Base-by-base conservation (phyloP, 2,113 vertebrate genomes). In the Saguinus imperator region DNA sequence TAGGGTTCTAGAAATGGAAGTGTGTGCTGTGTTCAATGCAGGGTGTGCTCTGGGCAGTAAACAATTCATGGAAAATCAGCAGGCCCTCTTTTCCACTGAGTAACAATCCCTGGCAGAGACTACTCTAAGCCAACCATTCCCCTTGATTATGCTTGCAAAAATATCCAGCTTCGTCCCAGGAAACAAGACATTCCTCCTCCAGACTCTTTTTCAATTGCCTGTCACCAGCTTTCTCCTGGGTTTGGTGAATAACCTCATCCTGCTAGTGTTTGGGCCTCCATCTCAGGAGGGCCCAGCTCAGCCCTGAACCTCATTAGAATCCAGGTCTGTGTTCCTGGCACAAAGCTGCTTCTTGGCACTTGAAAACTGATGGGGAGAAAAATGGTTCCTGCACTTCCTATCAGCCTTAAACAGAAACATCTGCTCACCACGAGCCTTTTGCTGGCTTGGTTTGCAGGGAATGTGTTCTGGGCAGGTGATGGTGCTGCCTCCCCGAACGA, bases 331-430 rank as follows among this genome's bases (percentile, higher is more conserved):
- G 85, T 96, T 97, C 88, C 50, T 96, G 97, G 98, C 93, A 97
- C 94, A 94, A 96, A 97, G 94, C 96, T 98, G 95, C 20, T 92
- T 96, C 97, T 95, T 87, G 77, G 77, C 82, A 92, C 77, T 98
- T 95, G 75, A 94, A 95, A 97, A 84, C 94, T 73, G 89, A n/a
- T 61, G 95, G 94, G 85, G 97, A 95, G 96, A 97, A 86, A 94
- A 97, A 97, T 83, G 92, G 97, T 96, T 95, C 97, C 80, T 87
- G n/a, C 3, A 0, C 85, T 95, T 98, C 92, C 97, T 96, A 27
- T 95, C 95, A 95, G 82, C 94, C 97, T 97, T 98, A 92, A 98
- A 87, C 96, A 98, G 98, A 97, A 98, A 98, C 98, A 98, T 98
- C 98, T 98, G 98, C 94, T 98, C 93, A 82, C 50, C 6, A 13